A percentile compares a stretch with the other conserved stretches of the same genome.
Evolutionary conservation across 2,797 vertebrate genomes (phyloP).

Genomic region (Phalanger gymnotis): DNA sequence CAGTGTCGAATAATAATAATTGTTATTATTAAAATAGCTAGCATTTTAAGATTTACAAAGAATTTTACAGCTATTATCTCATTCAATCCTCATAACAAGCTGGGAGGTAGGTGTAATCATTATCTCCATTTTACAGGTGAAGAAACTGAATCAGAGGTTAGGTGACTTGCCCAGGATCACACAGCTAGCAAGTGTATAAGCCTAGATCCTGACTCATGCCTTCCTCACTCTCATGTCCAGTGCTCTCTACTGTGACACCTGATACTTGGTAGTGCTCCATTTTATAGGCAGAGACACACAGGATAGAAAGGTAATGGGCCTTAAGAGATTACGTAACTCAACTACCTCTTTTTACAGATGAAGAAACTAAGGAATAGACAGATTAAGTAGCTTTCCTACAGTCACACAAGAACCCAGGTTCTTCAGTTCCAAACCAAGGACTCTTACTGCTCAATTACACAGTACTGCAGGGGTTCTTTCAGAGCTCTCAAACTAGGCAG

Average conservation of each 20-base stretch:
- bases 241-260: background rate
- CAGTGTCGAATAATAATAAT: background rate
- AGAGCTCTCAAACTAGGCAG: background rate
- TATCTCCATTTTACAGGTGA: background rate
- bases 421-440: background rate
- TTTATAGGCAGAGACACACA: background rate
- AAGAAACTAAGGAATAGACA: background rate
- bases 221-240: background rate
- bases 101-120: background rate
- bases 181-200: background rate
- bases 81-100: background rate
- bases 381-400: background rate
- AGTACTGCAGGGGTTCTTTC: background rate
- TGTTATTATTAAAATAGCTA: background rate
- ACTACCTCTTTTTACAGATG: background rate
- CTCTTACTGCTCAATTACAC: background rate
- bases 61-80: background rate
- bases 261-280: background rate
- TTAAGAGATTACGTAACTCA: background rate
- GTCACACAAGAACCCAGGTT: background rate
- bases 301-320: background rate
- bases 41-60: background rate
- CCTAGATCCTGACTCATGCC: background rate
- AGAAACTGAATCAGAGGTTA: background rate
- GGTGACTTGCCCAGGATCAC: background rate